Base-by-base conservation (phyloP, 2,888 invertebrate genomes). In the Caenorhabditis macrosperma region DNA sequence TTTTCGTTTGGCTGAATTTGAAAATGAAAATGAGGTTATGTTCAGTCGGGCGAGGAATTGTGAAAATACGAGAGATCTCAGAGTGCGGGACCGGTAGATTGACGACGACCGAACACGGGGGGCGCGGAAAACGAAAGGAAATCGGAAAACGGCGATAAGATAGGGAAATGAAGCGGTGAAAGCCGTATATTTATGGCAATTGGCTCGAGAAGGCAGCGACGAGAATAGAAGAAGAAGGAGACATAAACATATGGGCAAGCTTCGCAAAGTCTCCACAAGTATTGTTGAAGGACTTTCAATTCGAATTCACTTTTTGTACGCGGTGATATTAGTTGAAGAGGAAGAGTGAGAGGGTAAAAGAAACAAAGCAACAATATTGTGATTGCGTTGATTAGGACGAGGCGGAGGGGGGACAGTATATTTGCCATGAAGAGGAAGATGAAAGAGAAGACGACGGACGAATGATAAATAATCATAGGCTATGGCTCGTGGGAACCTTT, bases 1-100 rank as follows among this genome's bases (percentile, higher is more conserved):
- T 35, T 61, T 59, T 63, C 26, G 35, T 35, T 57, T 50, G 35
- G 48, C 28, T 57, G 64, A 59, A 54, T 59, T 60, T 61, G 64
- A 72, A 72, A 64, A 20, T 64, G 72, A 72, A 63, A 74, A 66
- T 64, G 74, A 52, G 74, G 66, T 66, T 67, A 61, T 60, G 50
- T 55, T 72, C 63, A 46, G 55, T 33, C 28, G 22, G n/a, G 22
- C n/a, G 38, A 30, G 41, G 44, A 22, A 60, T n/a, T 24, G 28
- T 10, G 41, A 2, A 6, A n/a, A 26, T 26, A 6, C 0, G 41
- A 59, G 59, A 66, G 41, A 50, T 35, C n/a, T 22, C 30, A 48
- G 61, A 57, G 20, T 30, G 1, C 48, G 17, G 55, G 52, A 50
- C 50, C 46, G 38, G 68, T 50, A 60, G 60, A 60, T 68, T n/a